phyloP scores from a whole-genome alignment of 1,140 invertebrate genomes.

The Chrysomallon squamiferum region DNA sequence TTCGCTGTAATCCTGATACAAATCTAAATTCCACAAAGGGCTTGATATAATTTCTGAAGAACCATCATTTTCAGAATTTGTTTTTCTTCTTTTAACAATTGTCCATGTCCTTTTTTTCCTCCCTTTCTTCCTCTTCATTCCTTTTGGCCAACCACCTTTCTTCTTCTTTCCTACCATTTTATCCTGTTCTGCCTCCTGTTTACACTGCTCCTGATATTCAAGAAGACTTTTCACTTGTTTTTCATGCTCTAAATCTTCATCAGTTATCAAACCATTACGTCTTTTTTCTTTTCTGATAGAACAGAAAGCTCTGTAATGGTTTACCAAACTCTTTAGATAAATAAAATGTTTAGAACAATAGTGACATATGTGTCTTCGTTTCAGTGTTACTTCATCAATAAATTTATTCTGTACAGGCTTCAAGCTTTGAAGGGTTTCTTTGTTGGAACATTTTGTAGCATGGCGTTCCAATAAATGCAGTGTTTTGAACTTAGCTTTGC shows the following conservation, averaged over 20 bases:
- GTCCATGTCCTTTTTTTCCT: constrained; percentile 40
- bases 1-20: too few relatives aligned
- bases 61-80: constrained; percentile 1
- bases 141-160: constrained; percentile 38
- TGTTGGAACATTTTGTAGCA: constrained; percentile 46
- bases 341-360: constrained; percentile 47
- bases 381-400: constrained; percentile 13
- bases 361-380: constrained; percentile 37
- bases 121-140: constrained; percentile 36
- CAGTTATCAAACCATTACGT: constrained; percentile 19
- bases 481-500: constrained; percentile 50
- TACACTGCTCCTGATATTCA: constrained; percentile 28
- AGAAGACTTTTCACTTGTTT: constrained; percentile 30
- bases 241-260: constrained; percentile 36
- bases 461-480: constrained; percentile 52
- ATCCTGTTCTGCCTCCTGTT: constrained; percentile 22
- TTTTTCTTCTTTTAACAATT: constrained; percentile 29
- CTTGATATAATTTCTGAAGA: too few relatives aligned
- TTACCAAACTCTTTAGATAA: constrained; percentile 45
- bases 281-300: constrained; percentile 34
- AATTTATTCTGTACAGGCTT: constrained; percentile 33
- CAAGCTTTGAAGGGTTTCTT: constrained; percentile 46
- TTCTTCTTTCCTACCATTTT: constrained; percentile 8
- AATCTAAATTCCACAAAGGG: too few relatives aligned
- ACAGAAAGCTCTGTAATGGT: constrained; percentile 47